Base-by-base conservation (phyloP, 2,888 invertebrate genomes). In the Itoplectis maculator region DNA sequence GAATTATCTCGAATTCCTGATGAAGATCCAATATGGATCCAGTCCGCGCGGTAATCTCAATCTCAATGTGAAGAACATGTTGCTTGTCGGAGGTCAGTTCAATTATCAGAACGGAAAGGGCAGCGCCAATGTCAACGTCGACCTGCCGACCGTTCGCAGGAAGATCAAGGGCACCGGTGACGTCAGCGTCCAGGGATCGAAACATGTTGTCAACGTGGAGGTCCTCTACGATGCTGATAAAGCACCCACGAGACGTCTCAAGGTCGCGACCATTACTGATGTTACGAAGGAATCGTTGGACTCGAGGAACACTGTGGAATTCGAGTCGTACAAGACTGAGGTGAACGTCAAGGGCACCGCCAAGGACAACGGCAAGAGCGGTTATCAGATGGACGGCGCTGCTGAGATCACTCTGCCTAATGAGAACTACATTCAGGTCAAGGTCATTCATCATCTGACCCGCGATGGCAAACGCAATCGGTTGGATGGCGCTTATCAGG, bases 211-310 rank as follows among this genome's bases (percentile, higher is more conserved):
- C 0, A 95, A 95, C 63, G 88, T 95, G 0, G 96, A 95, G 61
- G 70, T 97, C 3, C 95, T 94, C 86, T 95, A 96, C 40, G 95
- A 97, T 90, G 96, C 94, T 81, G 95, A 95, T 68, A 96, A 96
- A 88, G 95, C 96, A 89, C 95, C 95, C 56, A 94, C 93, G 56
- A 96, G 96, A 87, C 96, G 96, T 87, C 86, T 97, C 3, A 94
- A 94, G 79, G 87, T 97, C 49, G 94, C 94, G 42, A 96, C 97
- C 0, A 94, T 94, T 83, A 95, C 94, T 74, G 94, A 94, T 83
- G 85, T 94, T 0, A 94, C 93, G 42, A 93, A 93, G 5, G 93
- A 93, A 7, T 93, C 94, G 0, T 54, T 96, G 0, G 95, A 95
- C 29, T 95, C 96, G 0, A 96, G 95, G 88, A 96, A 95, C 86